Evolutionary conservation across 2,888 invertebrate species (phyloP), one percentile per base, ranked within the genome.

Genomic region (Rhingia rostrata): DNA sequence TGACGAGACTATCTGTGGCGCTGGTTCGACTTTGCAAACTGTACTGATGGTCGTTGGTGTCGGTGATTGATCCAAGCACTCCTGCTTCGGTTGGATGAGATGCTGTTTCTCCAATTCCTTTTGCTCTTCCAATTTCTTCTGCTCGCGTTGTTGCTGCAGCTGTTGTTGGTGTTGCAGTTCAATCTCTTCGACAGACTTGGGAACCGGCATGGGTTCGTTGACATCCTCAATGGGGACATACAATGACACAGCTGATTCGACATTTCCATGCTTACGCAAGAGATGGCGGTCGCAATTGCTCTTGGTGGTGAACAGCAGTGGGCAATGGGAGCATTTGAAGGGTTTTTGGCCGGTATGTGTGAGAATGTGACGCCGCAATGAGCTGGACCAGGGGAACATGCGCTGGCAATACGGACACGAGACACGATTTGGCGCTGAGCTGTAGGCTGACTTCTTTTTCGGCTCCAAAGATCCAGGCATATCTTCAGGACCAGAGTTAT

Each of bases 311-410:
- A 99, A 99, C 0, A 97, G 94, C 6, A 98, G 93, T 0, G 97
- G 96, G 90, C 99, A 99, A 89, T 97, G 96, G 0, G 96, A 95
- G 91, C 99, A 99, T 89, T 98, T 97, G 92, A 96, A 99, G 0
- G 99, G 99, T 89, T 99, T 99, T 90, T 98, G 98, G 2, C 96
- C 98, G 0, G 98, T 99, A 90, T 99, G 99, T 0, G 99, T 99
- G 5, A 92, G 88, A 43, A 99, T 96, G 91, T 99, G 99, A 7
- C 99, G 94, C n/a, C 98, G 94, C 33, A 99, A 93, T 0, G 98
- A 98, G 35, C 98, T 98, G 0, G 97, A 96, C 99, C 99, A 99
- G 0, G 99, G 98, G 91, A 99, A 99, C 90, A 97, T 97, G 47
- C 98, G 94, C 88, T 96, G 95, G 91, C 99, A 99, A 89, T 97